Evolutionary conservation across 2,888 invertebrate species (phyloP).

Genomic region (Lomographa bimaculata): DNA sequence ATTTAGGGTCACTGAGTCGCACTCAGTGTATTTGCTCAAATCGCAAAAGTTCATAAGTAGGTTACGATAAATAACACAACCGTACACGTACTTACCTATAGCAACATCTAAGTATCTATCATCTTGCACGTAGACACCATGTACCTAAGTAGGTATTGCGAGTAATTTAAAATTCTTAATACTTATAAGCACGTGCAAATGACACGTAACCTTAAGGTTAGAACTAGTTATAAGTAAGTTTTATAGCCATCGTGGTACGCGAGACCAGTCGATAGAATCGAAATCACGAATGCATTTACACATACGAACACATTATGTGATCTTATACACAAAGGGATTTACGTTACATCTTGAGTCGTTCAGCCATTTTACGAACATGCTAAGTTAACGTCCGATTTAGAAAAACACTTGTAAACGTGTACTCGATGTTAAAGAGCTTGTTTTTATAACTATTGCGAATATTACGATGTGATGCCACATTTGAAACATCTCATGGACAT

Average conservation of each 20-base stretch:
- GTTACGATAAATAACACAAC: too few relatives aligned
- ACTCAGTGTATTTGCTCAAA: too few relatives aligned
- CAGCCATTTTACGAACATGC: constrained; percentile 24
- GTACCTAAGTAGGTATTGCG: too few relatives aligned
- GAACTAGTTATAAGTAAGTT: too few relatives aligned
- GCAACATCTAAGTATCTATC: too few relatives aligned
- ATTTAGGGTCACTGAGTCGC: too few relatives aligned
- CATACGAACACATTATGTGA: constrained; percentile 15
- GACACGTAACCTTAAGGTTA: constrained; percentile 38
- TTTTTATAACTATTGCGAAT: constrained; percentile 6
- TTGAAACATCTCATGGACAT: too few relatives aligned
- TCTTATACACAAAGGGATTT: constrained; percentile 44
- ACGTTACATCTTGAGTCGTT: constrained; percentile 29
- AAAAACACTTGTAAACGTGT: constrained; percentile 14
- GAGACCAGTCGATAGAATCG: constrained; percentile 58
- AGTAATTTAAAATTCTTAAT: too few relatives aligned
- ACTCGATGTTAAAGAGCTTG: constrained; percentile 5
- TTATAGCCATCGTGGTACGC: constrained; percentile 51
- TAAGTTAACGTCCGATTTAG: constrained; percentile 8
- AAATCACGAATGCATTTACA: constrained; percentile 52
- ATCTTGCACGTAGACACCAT: too few relatives aligned
- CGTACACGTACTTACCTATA: too few relatives aligned
- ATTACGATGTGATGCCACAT: constrained; percentile 3
- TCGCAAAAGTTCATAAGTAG: too few relatives aligned
- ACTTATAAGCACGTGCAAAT: constrained; percentile 33